phyloP scores from a whole-genome alignment of 2,888 invertebrate species.

The Molanna angustata region DNA sequence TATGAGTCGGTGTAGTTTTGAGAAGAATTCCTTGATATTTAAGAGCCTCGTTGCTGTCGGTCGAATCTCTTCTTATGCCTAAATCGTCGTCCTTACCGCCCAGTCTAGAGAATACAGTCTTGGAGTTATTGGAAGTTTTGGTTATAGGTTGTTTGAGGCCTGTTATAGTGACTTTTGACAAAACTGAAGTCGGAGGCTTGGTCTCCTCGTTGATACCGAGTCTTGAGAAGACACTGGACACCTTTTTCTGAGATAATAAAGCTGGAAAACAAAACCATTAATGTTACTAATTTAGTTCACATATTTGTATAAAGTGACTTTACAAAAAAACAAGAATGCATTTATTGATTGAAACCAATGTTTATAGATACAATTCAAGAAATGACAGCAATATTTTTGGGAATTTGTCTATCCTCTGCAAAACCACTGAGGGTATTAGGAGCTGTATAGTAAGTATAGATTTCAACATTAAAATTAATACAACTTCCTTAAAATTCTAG shows the following conservation, averaged over 20 bases:
- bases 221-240: conserved; percentile 45
- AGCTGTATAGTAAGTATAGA: too few relatives aligned
- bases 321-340: too few relatives aligned
- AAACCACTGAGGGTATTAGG: too few relatives aligned
- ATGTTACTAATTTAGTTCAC: too few relatives aligned
- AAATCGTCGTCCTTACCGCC: conserved; percentile 40
- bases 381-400: too few relatives aligned
- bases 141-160: conserved; percentile 36
- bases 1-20: conserved; percentile 32
- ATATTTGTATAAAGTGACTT: too few relatives aligned
- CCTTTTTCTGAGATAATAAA: conserved; percentile 35
- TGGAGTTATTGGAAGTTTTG: conserved; percentile 34
- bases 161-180: conserved; percentile 27
- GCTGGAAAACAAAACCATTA: not conserved
- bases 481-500: too few relatives aligned
- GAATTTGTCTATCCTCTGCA: too few relatives aligned
- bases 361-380: too few relatives aligned
- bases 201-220: conserved; percentile 39
- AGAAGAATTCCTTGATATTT: conserved; percentile 50
- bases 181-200: not conserved
- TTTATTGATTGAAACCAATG: too few relatives aligned
- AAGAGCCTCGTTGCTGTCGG: conserved; percentile 38
- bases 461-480: too few relatives aligned
- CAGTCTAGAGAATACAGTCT: conserved; percentile 46
- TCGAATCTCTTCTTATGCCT: conserved; percentile 8